phyloP scores from a whole-genome alignment of 2,113 vertebrate genomes.

The Vulpes vulpes region DNA sequence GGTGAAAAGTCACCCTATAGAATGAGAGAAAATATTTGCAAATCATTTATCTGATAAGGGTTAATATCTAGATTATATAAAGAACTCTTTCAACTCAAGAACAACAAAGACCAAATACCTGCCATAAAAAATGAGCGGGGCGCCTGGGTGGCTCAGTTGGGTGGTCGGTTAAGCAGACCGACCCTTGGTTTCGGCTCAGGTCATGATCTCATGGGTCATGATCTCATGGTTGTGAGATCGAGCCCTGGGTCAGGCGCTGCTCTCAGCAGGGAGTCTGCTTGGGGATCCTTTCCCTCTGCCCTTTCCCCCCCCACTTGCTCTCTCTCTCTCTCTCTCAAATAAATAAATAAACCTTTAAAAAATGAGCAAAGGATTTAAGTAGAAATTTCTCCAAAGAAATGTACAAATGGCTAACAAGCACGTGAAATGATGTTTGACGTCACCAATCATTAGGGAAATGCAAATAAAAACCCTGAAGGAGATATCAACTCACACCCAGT shows the following conservation, averaged over 20 bases:
- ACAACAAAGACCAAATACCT: neutral
- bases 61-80: neutral
- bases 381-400: neutral
- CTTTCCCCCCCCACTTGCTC: neutral
- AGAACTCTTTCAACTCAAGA: neutral
- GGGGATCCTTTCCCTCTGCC: neutral
- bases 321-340: neutral
- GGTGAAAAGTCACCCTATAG: neutral
- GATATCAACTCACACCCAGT: neutral
- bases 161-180: neutral
- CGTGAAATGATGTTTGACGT: neutral
- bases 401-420: neutral
- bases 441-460: neutral
- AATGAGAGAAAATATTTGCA: neutral
- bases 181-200: neutral
- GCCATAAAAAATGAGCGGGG: neutral
- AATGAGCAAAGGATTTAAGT: neutral
- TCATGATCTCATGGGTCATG: neutral
- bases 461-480: neutral
- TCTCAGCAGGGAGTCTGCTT: neutral
- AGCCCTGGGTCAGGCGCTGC: neutral
- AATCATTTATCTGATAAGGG: neutral
- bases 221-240: neutral
- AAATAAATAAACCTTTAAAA: neutral
- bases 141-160: neutral